Base-by-base conservation (phyloP, 2,113 vertebrate genomes). In the Chitala chitala region DNA sequence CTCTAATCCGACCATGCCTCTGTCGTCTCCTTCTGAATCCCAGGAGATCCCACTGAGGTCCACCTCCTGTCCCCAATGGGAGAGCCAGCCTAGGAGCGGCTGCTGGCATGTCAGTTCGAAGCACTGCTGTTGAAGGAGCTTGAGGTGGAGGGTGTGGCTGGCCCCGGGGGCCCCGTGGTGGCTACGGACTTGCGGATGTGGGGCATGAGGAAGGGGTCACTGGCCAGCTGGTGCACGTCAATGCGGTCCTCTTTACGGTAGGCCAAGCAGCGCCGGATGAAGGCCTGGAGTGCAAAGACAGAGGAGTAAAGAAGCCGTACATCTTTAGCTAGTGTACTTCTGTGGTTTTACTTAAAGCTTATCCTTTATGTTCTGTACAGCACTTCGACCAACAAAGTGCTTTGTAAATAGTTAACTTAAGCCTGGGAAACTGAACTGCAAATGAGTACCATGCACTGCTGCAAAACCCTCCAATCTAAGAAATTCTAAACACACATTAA, bases 181-280 rank as follows among this genome's bases (percentile, higher is more conserved):
- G 92, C 92, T 70, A 95, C 91, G 1, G 94, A 92, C 83, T 95
- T 96, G 71, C 95, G 93, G 81, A 95, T 95, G 77, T 94, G 93
- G 75, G 95, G 95, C 91, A 95, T 91, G 73, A 97, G 87, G 88
- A 95, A 98, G 0, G 94, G 93, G 85, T 98, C 95, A 77, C 92
- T 92, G 82, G 95, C 92, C 86, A 97, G 81, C 88, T 95, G 94
- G 80, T 94, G 93, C 75, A 98, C 95, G 65, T 96, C 95, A 75
- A 96, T 94, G 40, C 95, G 90, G 71, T 97, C 95, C 86, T 95
- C 95, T 82, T 97, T 97, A 71, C 94, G 92, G 86, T 98, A 98
- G 53, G 95, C 94, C 83, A 98, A 81, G 78, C 95, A 98, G 44
- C 95, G 93, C 48, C 95, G 91, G 83, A 97, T 98, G 82, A 98